Base-by-base conservation (phyloP, 2,113 vertebrate genomes). In the Odocoileus virginianus region DNA sequence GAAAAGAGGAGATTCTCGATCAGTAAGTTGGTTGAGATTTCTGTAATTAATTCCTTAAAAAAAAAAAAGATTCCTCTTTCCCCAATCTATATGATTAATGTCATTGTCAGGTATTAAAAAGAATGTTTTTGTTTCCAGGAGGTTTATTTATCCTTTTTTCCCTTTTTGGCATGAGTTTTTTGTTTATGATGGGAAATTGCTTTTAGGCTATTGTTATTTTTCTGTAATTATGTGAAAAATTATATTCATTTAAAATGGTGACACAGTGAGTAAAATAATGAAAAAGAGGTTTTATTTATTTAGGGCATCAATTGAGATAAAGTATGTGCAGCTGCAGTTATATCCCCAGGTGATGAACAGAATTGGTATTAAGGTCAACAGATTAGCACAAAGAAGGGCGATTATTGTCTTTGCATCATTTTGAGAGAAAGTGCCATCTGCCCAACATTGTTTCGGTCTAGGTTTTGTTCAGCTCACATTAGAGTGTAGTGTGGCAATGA, bases 341-440 rank as follows among this genome's bases (percentile, higher is more conserved):
- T n/a, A 13, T 6, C 91, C 28, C 67, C 96, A 89, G 98, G 98
- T 97, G 98, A 98, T 98, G 95, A 97, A 89, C 93, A 93, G 97
- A 94, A 98, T 76, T 96, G 97, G 98, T 97, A 98, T 99, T 98
- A 98, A 98, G 98, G 98, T 98, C 98, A 98, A 47, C 87, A 95
- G 87, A 97, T 98, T 96, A 98, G 97, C 97, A 97, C 97, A 96
- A 95, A 83, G 97, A 93, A 89, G 95, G 60, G 97, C 88, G 98
- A 98, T 98, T 98, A 98, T 93, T 94, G 97, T 97, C 98, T 98
- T 94, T 95, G 97, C 92, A 91, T 54, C 97, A 94, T 96, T 97
- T 95, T 95, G 36, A 97, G 89, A 95, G 23, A 50, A 85, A 83
- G 45, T 71, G n/a, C 98, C 98, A 98, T 98, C 98, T 98, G 98